Evolutionary conservation across 2,113 vertebrate genomes (phyloP), one percentile per base, ranked within the genome.

Genomic region (Antechinus flavipes): DNA sequence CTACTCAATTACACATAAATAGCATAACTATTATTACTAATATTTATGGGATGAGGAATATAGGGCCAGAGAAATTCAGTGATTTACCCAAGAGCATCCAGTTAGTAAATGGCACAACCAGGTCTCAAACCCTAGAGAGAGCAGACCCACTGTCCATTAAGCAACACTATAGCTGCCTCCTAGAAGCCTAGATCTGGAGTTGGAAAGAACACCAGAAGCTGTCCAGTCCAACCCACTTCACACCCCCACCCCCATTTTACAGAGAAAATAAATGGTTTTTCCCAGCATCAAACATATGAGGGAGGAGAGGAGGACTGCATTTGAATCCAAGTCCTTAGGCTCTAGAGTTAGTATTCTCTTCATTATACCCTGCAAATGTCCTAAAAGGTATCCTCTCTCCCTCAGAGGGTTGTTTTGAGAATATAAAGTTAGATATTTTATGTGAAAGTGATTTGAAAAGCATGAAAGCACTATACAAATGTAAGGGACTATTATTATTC

Each of bases 391-490:
- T 19, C 9, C 58, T 23, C 52, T 10, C 54, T 50, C 26, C 49
- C 56, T 58, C 27, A 52, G 58, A 91, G 1, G 35, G 47, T 55
- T 58, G 19, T 56, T 47, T 3, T 58, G 52, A 84, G 47, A 42
- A 89, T 94, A 23, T 6, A 0, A 93, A 92, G 49, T 8, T 52
- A 84, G 68, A 19, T 84, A 84, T 16, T 42, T 84, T 84, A 93
- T 92, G 90, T 92, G 55, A 94, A 94, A 95, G 90, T 24, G 27
- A 4, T 8, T 27, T 46, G 46, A 47, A 61, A 95, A 61, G 68
- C 89, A 89, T 9, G 35, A 95, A 93, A 76, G 89, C 3, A 3
- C n/a, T 91, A 53, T 93, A 52, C 76, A 94, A 53, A 92, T 47
- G 54, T 52, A 92, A 93, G 50, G 49, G 22, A 94, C 68, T 84